A percentile compares a stretch with the other conserved stretches of the same genome.
Evolutionary conservation across 2,888 invertebrate species (phyloP).

Genomic region (Caenorhabditis panamensis): DNA sequence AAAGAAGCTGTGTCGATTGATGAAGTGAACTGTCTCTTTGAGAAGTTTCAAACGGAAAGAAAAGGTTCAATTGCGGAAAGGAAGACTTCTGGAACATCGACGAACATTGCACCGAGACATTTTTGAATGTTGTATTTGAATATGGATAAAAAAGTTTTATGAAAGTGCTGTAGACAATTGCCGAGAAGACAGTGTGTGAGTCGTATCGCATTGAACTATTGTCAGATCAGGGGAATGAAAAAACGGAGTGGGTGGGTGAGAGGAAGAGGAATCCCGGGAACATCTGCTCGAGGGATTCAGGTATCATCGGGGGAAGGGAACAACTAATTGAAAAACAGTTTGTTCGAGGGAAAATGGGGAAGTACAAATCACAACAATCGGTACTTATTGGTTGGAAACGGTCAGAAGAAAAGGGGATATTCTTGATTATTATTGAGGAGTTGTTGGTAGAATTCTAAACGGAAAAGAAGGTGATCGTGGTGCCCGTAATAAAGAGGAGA

Average conservation of each 20-base stretch:
- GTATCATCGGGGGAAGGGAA: constrained; percentile 23
- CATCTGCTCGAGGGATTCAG: neutral
- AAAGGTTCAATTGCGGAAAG: no score
- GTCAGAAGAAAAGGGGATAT: neutral
- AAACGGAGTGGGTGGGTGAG: constrained; percentile 7
- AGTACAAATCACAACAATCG: constrained; percentile 59
- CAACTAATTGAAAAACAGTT: constrained; percentile 8
- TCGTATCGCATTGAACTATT: constrained; percentile 19
- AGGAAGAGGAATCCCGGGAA: neutral
- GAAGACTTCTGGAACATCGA: no score
- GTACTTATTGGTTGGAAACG: constrained; percentile 42
- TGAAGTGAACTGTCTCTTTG: neutral
- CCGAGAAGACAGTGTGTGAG: constrained; percentile 12
- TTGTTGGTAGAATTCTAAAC: constrained; percentile 4
- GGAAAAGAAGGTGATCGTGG: constrained; percentile 21
- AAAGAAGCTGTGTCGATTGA: neutral
- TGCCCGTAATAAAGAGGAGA: constrained; percentile 31
- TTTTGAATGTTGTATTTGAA: neutral
- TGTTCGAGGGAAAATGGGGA: neutral
- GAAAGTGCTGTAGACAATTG: constrained; percentile 28
- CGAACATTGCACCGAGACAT: no score
- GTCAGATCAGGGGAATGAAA: constrained; percentile 34
- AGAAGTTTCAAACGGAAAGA: neutral
- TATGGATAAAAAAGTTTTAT: constrained; percentile 17
- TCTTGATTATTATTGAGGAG: neutral